Base-by-base conservation (phyloP, 1,140 invertebrate species). In the Caerostris darwini region DNA sequence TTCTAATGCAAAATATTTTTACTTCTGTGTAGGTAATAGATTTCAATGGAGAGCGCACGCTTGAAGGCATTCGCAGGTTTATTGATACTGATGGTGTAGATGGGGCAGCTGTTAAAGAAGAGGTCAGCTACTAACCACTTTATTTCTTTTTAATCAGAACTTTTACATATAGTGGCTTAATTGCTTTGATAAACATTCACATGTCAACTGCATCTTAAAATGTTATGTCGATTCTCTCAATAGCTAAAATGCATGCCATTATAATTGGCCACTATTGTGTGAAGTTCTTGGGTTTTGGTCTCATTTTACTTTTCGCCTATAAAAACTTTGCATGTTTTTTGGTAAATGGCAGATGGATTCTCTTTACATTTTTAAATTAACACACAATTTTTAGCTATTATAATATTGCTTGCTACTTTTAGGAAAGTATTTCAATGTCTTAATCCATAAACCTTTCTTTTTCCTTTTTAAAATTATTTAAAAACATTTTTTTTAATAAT, bases 31-130 rank as follows among this genome's bases (percentile, higher is more conserved):
- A 99, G 96, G 97, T 97, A 95, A 97, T 99, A 95, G 98, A 99
- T 95, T 99, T 98, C 97, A 98, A 98, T 95, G 99, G 99, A 92
- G 98, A 99, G 95, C 97, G 99, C 96, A 99, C 99, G 95, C 97
- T 99, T 95, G 99, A 99, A 95, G 99, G 97, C 93, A 97, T 99
- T 95, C 97, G 97, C 88, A 98, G 99, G 96, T 99, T 99, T 97
- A 96, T 99, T 89, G 98, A 99, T 96, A 97, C 97, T 81, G 97
- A 97, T 93, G 98, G 98, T 92, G 97, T 97, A 82, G 97, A 97
- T 94, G 97, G 97, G 7, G 96, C 97, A 96, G 97, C 97, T 83
- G 96, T 97, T 90, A 96, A 96, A 61, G 96, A 97, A 93, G 97
- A 97, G 96, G 97, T 97, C 94, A 94, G 95, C 85, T 92, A 88